Evolutionary conservation across 2,797 vertebrate species (phyloP).

Genomic region (Tiaroga cobitis): DNA sequence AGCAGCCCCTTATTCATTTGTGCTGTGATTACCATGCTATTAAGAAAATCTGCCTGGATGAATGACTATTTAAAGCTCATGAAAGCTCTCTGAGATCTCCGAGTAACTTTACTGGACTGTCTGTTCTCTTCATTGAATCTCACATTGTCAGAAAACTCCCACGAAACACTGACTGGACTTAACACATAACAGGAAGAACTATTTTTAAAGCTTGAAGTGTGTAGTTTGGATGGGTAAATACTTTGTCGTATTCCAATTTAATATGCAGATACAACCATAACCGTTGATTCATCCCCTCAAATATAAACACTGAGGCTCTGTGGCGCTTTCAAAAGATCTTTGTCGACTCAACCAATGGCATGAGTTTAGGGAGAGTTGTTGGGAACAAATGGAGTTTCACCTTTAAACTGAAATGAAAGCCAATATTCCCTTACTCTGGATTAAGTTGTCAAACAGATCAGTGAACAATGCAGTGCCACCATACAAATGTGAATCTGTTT

Average conservation of each 20-base stretch:
- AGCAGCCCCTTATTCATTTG: slow-evolving; percentile 3
- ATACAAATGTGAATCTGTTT: slow-evolving; percentile 36
- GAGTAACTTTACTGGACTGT: slow-evolving; percentile 7
- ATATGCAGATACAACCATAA: slow-evolving; percentile 27
- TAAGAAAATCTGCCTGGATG: slow-evolving; percentile 40
- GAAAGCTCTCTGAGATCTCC: slow-evolving; percentile 16
- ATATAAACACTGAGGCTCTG: slow-evolving; percentile 12
- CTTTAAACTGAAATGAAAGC: not conserved
- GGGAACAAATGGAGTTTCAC: not conserved
- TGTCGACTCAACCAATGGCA: not conserved
- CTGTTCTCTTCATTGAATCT: slow-evolving; percentile 32
- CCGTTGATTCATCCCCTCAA: not conserved
- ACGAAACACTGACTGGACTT: slow-evolving; percentile 38
- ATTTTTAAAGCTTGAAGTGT: slow-evolving; percentile 34
- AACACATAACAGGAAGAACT: slow-evolving; percentile 24
- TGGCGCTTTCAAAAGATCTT: slow-evolving; percentile 17
- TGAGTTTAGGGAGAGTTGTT: not conserved
- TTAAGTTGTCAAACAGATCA: slow-evolving; percentile 56
- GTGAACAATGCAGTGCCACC: slow-evolving; percentile 54
- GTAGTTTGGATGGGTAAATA: slow-evolving; percentile 25
- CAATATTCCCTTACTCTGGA: slow-evolving; percentile 41
- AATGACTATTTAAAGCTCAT: slow-evolving; percentile 36
- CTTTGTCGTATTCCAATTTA: not conserved
- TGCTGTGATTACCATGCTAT: slow-evolving; percentile 27
- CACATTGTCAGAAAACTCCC: slow-evolving; percentile 33